phyloP scores from a whole-genome alignment of 2,797 vertebrate genomes.

The Phoeniculus purpureus region DNA sequence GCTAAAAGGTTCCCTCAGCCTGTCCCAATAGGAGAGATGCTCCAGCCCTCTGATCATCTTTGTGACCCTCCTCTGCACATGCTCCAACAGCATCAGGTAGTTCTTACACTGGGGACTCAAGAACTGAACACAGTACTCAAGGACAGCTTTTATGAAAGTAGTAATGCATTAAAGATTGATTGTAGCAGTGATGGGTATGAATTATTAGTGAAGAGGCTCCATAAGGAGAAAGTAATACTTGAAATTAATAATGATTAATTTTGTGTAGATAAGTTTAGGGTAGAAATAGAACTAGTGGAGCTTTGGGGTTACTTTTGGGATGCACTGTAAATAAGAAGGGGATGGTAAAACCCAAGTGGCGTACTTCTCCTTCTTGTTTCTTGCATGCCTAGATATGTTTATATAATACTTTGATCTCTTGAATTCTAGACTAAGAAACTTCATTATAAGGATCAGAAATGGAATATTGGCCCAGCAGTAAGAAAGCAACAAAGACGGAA shows the following conservation, averaged over 20 bases:
- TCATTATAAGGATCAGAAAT: slow-evolving; percentile 83
- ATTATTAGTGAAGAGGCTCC: background rate
- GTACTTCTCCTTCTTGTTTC: background rate
- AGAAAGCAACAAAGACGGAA: slow-evolving; percentile 79
- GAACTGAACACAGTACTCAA: too few species aligned
- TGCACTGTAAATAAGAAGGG: background rate
- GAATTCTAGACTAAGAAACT: slow-evolving; percentile 78
- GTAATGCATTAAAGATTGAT: background rate
- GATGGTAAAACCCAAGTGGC: background rate
- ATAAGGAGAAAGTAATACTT: background rate
- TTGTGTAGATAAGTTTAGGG: background rate
- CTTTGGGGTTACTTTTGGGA: background rate
- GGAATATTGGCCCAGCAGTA: slow-evolving; percentile 87
- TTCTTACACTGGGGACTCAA: too few species aligned
- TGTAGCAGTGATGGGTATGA: background rate
- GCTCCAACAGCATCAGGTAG: too few species aligned
- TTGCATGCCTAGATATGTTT: background rate
- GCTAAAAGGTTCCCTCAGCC: too few species aligned
- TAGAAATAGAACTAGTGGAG: background rate
- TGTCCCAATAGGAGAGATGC: too few species aligned
- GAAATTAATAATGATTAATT: background rate
- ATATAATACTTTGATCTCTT: background rate
- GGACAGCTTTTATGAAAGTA: background rate
- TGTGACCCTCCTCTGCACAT: too few species aligned
- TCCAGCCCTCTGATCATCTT: too few species aligned